phyloP scores from a whole-genome alignment of 1,140 invertebrate species.

The Bombus sylvicola region DNA sequence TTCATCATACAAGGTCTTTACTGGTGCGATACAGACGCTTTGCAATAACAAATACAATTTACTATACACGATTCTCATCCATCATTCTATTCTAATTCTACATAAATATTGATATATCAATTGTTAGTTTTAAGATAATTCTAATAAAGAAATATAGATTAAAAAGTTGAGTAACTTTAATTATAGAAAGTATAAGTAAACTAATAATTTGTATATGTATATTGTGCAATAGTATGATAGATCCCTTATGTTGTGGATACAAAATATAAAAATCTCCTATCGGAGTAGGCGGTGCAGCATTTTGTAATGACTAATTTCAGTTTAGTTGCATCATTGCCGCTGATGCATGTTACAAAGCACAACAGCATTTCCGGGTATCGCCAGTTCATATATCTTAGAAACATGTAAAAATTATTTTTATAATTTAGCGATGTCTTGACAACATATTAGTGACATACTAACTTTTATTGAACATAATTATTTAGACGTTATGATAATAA shows the following conservation, averaged over 20 bases:
- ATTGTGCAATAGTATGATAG: no score
- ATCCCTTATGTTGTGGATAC: no score
- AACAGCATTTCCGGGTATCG: background rate
- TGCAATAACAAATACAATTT: slow-evolving; percentile 10
- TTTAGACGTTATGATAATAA: no score
- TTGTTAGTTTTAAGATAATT: background rate
- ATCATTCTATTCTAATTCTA: slow-evolving; percentile 6
- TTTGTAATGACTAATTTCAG: background rate
- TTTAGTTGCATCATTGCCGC: slow-evolving; percentile 3
- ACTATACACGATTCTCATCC: slow-evolving; percentile 8
- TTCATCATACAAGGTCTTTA: background rate
- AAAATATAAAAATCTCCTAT: background rate
- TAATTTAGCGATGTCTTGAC: no score
- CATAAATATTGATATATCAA: background rate
- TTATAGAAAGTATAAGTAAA: no score
- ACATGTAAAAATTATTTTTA: background rate
- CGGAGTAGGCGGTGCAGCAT: no score
- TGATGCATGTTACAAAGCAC: background rate
- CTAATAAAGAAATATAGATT: background rate
- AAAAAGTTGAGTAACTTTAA: background rate
- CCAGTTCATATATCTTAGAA: background rate
- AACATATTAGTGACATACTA: no score
- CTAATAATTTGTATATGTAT: no score
- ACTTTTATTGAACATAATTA: no score
- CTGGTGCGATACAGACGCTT: background rate